phyloP scores from a whole-genome alignment of 1,140 invertebrate genomes.

The Calephelis virginiensis region DNA sequence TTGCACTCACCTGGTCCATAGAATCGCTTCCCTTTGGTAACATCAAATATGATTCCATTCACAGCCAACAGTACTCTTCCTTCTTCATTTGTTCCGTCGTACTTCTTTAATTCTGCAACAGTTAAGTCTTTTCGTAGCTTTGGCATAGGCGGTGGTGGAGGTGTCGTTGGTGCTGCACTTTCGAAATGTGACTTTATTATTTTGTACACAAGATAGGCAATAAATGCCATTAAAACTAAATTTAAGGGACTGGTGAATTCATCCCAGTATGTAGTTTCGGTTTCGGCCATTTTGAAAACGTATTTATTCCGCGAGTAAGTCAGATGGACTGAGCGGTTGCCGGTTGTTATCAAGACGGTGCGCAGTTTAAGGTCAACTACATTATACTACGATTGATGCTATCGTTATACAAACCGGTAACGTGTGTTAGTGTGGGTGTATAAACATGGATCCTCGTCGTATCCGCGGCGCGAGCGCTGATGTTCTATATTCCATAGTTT shows the following conservation, averaged over 20 bases:
- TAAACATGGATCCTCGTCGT: not conserved
- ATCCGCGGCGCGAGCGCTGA: not conserved
- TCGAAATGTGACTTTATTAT: slow-evolving; percentile 68
- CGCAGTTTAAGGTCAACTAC: slow-evolving; percentile 47
- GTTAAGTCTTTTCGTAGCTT: slow-evolving; percentile 67
- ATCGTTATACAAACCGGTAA: slow-evolving; percentile 11
- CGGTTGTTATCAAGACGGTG: slow-evolving; percentile 47
- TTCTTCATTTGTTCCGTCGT: slow-evolving; percentile 63
- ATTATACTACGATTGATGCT: slow-evolving; percentile 31
- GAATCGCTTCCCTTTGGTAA: slow-evolving; percentile 67
- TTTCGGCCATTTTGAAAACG: slow-evolving; percentile 56
- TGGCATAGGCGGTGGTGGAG: slow-evolving; percentile 55
- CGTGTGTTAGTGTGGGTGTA: not conserved
- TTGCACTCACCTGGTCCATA: slow-evolving; percentile 66
- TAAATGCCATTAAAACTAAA: slow-evolving; percentile 55
- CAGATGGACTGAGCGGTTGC: slow-evolving; percentile 47
- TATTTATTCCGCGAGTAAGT: slow-evolving; percentile 42
- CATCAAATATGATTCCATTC: slow-evolving; percentile 66
- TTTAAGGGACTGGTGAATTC: slow-evolving; percentile 67
- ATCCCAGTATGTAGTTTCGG: slow-evolving; percentile 54
- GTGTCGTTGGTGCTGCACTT: slow-evolving; percentile 37
- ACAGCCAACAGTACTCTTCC: slow-evolving; percentile 66
- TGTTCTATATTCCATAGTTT: not conserved
- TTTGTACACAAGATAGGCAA: slow-evolving; percentile 68
- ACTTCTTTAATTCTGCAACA: slow-evolving; percentile 62